Evolutionary conservation across 2,113 vertebrate genomes (phyloP).

Genomic region (Myiozetetes cayanensis): DNA sequence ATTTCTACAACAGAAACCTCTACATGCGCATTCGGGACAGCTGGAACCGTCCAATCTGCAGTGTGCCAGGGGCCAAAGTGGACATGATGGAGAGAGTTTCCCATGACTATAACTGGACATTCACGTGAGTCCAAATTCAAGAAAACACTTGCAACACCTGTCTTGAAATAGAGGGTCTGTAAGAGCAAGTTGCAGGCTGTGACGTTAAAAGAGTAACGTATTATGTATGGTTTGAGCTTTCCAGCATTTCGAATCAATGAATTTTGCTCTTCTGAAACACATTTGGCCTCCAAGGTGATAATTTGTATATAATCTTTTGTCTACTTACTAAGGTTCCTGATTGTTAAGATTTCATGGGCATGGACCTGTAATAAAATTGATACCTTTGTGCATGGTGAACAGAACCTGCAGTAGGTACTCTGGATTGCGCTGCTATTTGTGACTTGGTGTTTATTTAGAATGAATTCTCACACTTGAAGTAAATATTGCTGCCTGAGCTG

Average conservation of each 20-base stretch:
- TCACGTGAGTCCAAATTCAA: constrained; percentile 80
- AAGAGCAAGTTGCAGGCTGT: neutral
- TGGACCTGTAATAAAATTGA: neutral
- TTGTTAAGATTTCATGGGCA: neutral
- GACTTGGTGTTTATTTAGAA: neutral
- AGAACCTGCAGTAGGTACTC: neutral
- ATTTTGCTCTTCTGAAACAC: neutral
- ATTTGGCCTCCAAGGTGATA: neutral
- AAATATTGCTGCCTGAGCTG: neutral
- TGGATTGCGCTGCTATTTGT: neutral
- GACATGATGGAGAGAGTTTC: constrained; percentile 88
- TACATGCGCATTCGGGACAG: constrained; percentile 97
- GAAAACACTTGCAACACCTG: neutral
- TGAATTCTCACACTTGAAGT: neutral
- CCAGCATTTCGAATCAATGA: neutral
- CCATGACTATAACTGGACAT: constrained; percentile 94
- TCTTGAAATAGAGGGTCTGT: neutral
- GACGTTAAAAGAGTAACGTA: neutral
- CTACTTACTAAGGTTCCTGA: neutral
- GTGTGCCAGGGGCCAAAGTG: constrained; percentile 91
- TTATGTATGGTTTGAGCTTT: neutral
- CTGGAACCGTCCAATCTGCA: constrained; percentile 94
- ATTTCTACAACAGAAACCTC: constrained; percentile 96
- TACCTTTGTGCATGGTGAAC: neutral
- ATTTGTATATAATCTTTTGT: neutral